Evolutionary conservation across 1,140 invertebrate genomes (phyloP).

Genomic region (Maconellicoccus hirsutus): DNA sequence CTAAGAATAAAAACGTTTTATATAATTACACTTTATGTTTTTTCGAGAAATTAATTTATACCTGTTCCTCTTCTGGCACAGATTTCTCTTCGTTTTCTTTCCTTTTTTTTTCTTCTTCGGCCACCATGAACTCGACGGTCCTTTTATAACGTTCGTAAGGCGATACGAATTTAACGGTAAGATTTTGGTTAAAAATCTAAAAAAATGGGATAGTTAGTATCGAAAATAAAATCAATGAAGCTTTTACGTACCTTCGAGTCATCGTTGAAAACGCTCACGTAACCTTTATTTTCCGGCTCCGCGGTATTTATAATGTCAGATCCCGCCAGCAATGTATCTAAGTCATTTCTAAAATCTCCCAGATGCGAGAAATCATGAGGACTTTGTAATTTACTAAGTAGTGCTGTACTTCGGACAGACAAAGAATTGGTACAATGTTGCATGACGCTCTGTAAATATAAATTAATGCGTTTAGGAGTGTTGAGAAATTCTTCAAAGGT

Average conservation of each 20-base stretch:
- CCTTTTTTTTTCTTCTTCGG: not conserved
- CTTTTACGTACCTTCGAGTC: not conserved
- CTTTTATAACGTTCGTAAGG: constrained; percentile 1
- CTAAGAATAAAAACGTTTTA: not conserved
- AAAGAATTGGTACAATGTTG: constrained; percentile 3
- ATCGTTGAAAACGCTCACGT: not conserved
- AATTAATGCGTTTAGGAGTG: not conserved
- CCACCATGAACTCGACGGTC: not conserved
- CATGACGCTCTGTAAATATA: not conserved
- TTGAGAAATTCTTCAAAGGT: not conserved
- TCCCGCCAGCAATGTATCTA: not conserved
- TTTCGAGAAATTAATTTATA: not conserved
- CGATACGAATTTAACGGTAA: not conserved
- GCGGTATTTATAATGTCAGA: not conserved
- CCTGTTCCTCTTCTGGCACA: not conserved
- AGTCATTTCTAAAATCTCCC: not conserved
- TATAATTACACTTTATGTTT: no score
- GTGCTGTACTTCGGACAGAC: not conserved
- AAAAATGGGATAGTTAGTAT: not conserved
- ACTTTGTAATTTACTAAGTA: not conserved
- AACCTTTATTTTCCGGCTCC: not conserved
- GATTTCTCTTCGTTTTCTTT: not conserved
- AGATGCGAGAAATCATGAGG: constrained; percentile 12
- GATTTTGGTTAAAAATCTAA: not conserved
- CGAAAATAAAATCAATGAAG: not conserved